phyloP scores from a whole-genome alignment of 53 echinoderm and acorn worm genomes.

The Arbacia lixula region DNA sequence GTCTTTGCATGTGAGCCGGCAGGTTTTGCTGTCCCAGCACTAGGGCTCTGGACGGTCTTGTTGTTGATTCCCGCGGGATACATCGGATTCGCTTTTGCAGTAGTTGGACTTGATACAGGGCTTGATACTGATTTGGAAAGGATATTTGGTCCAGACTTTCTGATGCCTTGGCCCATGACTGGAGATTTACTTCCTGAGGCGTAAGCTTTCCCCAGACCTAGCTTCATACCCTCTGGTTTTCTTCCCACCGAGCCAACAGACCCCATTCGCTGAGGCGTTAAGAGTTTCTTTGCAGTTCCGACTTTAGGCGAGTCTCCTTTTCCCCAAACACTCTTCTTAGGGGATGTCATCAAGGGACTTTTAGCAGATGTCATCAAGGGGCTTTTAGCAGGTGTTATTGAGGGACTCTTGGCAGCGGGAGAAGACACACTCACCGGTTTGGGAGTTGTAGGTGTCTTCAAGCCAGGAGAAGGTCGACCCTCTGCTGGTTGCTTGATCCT shows the following conservation, averaged over 20 bases:
- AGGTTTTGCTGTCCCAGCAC: not conserved
- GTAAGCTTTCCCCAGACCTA: not conserved
- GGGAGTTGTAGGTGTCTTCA: slow-evolving; percentile 6
- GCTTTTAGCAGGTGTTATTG: slow-evolving; percentile 5
- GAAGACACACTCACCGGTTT: not conserved
- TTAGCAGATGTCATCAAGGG: slow-evolving; percentile 5
- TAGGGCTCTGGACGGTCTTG: not conserved
- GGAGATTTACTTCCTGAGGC: slow-evolving; percentile 33
- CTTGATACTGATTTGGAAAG: slow-evolving; percentile 15
- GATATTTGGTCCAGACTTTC: slow-evolving; percentile 29
- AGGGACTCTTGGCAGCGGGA: not conserved
- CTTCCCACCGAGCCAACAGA: slow-evolving; percentile 34
- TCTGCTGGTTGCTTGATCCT: slow-evolving; percentile 57
- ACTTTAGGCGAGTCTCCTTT: slow-evolving; percentile 36
- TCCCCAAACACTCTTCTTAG: slow-evolving; percentile 28
- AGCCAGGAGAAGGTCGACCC: not conserved
- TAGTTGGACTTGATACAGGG: not conserved
- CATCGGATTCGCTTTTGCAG: slow-evolving; percentile 14
- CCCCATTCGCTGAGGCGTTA: not conserved
- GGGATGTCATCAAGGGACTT: slow-evolving; percentile 1
- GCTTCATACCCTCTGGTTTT: slow-evolving; percentile 24
- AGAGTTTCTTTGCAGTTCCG: not conserved
- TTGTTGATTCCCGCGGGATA: not conserved
- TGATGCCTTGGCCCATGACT: slow-evolving; percentile 17
- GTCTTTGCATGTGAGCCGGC: not conserved